Evolutionary conservation across 2,797 vertebrate genomes (phyloP).

Genomic region (Pantherophis alleghaniensis): DNA sequence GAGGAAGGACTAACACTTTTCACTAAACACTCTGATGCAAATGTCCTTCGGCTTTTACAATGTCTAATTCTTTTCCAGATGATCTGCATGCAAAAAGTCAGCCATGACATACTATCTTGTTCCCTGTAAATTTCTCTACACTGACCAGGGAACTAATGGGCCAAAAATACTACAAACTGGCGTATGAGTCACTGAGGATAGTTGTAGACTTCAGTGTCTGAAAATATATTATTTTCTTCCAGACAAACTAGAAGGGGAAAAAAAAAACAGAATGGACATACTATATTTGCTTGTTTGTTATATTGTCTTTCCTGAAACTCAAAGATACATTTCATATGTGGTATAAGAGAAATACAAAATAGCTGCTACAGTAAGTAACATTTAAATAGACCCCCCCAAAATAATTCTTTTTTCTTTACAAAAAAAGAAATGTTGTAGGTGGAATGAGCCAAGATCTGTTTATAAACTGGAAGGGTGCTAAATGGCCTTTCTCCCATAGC

Average conservation of each 20-base stretch:
- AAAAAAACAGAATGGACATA: not conserved
- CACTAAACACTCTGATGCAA: not conserved
- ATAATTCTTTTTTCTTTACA: not conserved
- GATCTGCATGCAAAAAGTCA: not conserved
- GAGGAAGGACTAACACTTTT: not conserved
- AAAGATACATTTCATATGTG: not conserved
- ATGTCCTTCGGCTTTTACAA: not conserved
- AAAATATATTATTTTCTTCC: constrained; percentile 1
- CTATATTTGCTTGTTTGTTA: not conserved
- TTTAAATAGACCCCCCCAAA: not conserved
- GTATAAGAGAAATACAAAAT: not conserved
- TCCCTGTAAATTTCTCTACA: not conserved
- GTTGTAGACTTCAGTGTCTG: not conserved
- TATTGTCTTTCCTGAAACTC: not conserved
- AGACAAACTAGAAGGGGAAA: not conserved
- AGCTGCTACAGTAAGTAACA: not conserved
- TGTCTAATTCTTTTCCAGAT: not conserved
- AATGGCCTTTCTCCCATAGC: not conserved
- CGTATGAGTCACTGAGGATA: not conserved
- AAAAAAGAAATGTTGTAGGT: not conserved
- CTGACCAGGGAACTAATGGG: not conserved
- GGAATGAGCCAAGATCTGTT: not conserved
- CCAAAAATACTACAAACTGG: not conserved
- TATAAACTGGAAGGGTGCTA: not conserved
- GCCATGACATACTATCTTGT: not conserved